Evolutionary conservation across 2,797 vertebrate genomes (phyloP).

Genomic region (Semaprochilodus insignis): DNA sequence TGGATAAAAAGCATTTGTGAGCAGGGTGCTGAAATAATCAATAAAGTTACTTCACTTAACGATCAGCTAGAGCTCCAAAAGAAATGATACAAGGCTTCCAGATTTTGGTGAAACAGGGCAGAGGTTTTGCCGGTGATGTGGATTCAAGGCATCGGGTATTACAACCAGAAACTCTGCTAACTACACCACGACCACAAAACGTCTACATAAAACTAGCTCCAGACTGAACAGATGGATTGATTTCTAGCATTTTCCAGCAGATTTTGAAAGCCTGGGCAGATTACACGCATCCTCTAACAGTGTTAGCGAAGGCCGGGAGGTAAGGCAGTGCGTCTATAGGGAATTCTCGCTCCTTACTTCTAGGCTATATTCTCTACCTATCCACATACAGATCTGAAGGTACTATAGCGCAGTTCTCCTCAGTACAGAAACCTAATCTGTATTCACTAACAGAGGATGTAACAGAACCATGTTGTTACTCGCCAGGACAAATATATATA

Average conservation of each 20-base stretch:
- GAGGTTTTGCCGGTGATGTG: conserved; percentile 1
- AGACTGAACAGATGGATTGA: neutral
- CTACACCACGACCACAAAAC: neutral
- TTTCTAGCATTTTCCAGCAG: neutral
- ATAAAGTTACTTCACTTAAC: too few species aligned
- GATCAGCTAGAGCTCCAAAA: neutral
- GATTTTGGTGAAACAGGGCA: neutral
- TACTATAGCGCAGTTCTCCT: neutral
- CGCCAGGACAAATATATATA: neutral
- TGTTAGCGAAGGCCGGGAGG: neutral
- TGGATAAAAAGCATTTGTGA: too few species aligned
- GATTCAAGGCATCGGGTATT: neutral
- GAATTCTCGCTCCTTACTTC: conserved; percentile 11
- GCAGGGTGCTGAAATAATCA: too few species aligned
- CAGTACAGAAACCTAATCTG: neutral
- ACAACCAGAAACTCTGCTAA: neutral
- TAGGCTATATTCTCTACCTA: neutral
- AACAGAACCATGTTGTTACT: neutral
- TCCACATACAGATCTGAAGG: neutral
- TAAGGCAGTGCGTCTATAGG: conserved; percentile 33
- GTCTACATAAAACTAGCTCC: neutral
- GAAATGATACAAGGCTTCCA: neutral
- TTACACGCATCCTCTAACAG: neutral
- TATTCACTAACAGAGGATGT: neutral
- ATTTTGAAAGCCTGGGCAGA: neutral